Evolutionary conservation across 2,113 vertebrate genomes (phyloP).

Genomic region (Colossoma macropomum): DNA sequence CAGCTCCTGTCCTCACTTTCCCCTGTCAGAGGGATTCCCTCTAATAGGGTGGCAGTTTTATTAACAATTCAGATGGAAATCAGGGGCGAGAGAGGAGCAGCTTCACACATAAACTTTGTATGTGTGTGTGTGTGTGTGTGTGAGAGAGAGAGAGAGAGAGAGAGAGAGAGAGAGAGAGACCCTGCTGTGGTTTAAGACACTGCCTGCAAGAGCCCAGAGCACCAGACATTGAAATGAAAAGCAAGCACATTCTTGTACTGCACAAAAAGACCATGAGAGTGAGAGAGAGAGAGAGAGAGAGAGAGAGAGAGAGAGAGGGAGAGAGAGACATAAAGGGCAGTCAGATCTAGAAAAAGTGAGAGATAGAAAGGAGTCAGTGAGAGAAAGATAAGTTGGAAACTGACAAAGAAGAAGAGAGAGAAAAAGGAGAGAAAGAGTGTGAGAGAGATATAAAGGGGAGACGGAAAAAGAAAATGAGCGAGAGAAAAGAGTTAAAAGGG

Average conservation of each 20-base stretch:
- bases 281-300: constrained; percentile 18
- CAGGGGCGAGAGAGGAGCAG: constrained; percentile 84
- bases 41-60: constrained; percentile 87
- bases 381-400: no score
- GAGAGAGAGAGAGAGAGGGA: neutral
- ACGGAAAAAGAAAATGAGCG: no score
- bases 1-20: constrained; percentile 87
- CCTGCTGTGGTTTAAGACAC: constrained; percentile 87
- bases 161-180: constrained; percentile 70
- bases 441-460: no score
- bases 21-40: constrained; percentile 82
- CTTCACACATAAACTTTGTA: constrained; percentile 91
- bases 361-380: no score
- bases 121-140: constrained; percentile 72
- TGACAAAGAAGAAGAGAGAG: no score
- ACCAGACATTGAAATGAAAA: constrained; percentile 83
- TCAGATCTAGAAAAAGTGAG: neutral
- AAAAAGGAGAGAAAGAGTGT: no score
- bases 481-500: no score
- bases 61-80: constrained; percentile 93
- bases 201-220: constrained; percentile 81
- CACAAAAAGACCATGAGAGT: constrained; percentile 47
- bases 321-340: constrained; percentile 1
- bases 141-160: neutral
- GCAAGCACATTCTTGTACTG: constrained; percentile 85